Percentiles rank a stretch among this genome's conserved stretches.
phyloP scores from a whole-genome alignment of 2,113 vertebrate species.

The Labrus mixtus region DNA sequence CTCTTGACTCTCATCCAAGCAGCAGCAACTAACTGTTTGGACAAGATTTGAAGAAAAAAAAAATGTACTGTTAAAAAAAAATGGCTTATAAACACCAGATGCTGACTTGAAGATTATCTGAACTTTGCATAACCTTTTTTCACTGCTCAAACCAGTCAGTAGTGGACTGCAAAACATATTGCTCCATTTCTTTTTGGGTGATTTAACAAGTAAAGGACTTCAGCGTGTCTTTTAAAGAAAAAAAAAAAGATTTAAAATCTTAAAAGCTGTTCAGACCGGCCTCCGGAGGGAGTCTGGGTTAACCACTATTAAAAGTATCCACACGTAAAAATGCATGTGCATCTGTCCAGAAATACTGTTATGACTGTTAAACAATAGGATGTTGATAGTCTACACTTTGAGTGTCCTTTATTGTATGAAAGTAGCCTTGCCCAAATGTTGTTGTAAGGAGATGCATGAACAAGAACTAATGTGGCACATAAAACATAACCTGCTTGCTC shows the following conservation, averaged over 20 bases:
- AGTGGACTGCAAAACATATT: not conserved
- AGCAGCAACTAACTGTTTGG: conserved; percentile 21
- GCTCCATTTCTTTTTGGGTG: conserved; percentile 17
- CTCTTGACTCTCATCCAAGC: not conserved
- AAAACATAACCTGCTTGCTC: too few species aligned
- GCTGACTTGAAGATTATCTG: conserved; percentile 13
- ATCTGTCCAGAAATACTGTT: too few species aligned
- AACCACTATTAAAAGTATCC: too few species aligned
- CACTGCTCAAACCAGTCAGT: conserved; percentile 6
- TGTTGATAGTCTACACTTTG: too few species aligned
- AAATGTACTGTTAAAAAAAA: conserved; percentile 7
- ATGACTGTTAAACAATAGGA: too few species aligned
- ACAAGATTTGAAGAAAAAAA: conserved; percentile 37
- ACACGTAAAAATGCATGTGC: too few species aligned
- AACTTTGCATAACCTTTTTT: conserved; percentile 19
- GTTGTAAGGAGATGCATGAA: too few species aligned
- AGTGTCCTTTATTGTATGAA: too few species aligned
- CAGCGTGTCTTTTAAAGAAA: not conserved
- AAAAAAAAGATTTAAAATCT: conserved; percentile 15
- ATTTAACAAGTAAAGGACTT: conserved; percentile 16
- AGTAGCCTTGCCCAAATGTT: too few species aligned
- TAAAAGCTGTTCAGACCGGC: conserved; percentile 24
- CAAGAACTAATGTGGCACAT: too few species aligned
- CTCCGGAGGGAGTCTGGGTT: not conserved
- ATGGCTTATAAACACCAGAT: not conserved